Base-by-base conservation (phyloP, 2,888 invertebrate genomes). In the Drosophila setosimentum region DNA sequence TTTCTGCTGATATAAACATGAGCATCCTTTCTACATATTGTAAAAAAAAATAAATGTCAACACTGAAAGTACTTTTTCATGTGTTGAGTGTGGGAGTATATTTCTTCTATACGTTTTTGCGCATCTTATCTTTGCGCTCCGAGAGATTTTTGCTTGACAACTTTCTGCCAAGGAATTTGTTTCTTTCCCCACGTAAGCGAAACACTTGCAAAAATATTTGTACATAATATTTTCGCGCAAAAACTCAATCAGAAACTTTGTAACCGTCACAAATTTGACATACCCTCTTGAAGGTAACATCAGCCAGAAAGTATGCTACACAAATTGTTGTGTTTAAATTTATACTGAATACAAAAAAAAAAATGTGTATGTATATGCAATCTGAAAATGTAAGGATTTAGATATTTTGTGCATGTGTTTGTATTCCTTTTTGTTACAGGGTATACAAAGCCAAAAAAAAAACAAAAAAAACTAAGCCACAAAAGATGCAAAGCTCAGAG, bases 191-290 rank as follows among this genome's bases (percentile, higher is more conserved):
- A 21, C 24, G 16, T 21, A 63, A 33, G 42, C 42, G 27, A 10
- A 40, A 49, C 48, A 29, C 51, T 35, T 73, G 54, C 66, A 49
- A 78, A 66, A 76, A 76, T 68, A 76, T 76, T 76, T 78, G 68
- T 27, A 73, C 48, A 49, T 67, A 42, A 62, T 67, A 55, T 73
- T 77, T 77, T 76, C 13, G 42, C 51, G 11, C 27, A 33, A n/a
- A 49, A 54, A 54, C 48, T 33, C 5, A 24, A 60, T 61, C 37
- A 35, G 10, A 18, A 24, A 29, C 10, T 29, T 13, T 37, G 3
- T 5, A 33, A 32, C 54, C 29, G 35, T 21, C 24, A 27, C 35
- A 3, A 35, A 24, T 35, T 32, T 1, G 5, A 30, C 11, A 45
- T 63, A 55, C 62, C 49, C 76, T 69, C n/a, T 42, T 7, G 5